phyloP scores from a whole-genome alignment of 2,797 vertebrate species.

The Enteromius unitaeniatus region DNA sequence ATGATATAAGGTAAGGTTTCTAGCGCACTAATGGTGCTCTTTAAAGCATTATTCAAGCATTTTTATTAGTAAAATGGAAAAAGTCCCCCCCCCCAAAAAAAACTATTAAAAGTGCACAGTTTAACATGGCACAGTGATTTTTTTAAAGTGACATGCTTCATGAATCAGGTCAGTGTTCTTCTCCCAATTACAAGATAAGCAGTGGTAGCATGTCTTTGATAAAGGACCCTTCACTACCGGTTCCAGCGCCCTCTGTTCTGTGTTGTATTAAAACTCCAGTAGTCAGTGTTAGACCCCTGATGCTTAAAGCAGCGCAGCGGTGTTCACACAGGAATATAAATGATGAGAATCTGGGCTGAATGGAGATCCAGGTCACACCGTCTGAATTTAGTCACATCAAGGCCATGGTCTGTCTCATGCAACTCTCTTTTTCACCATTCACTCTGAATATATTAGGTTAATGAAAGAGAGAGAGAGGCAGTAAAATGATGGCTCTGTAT shows the following conservation, averaged over 20 bases:
- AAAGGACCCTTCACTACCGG: neutral
- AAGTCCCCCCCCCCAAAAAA: neutral
- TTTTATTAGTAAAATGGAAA: neutral
- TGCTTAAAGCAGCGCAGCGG: conserved; percentile 10
- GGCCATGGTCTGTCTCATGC: conserved; percentile 43
- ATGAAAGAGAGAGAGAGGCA: conserved; percentile 62
- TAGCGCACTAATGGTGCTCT: neutral
- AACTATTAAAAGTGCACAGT: conserved; percentile 6
- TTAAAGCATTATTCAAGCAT: too few relatives aligned
- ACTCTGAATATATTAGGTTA: conserved; percentile 77
- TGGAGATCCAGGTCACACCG: conserved; percentile 69
- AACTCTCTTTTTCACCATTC: conserved; percentile 42
- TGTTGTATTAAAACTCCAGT: conserved; percentile 20
- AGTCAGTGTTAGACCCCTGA: conserved; percentile 35
- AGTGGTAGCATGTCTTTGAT: neutral
- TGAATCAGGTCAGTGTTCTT: conserved; percentile 22
- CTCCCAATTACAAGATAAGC: conserved; percentile 27
- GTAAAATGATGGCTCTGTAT: neutral
- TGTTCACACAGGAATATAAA: conserved; percentile 56
- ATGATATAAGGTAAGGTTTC: neutral
- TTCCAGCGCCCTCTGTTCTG: neutral
- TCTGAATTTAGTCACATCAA: conserved; percentile 65
- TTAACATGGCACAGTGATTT: neutral
- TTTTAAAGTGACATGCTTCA: conserved; percentile 19
- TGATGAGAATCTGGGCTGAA: conserved; percentile 58